A percentile compares a stretch with the other conserved stretches of the same genome.
phyloP scores from a whole-genome alignment of 2,113 vertebrate species.

The Thinocorus orbignyianus region DNA sequence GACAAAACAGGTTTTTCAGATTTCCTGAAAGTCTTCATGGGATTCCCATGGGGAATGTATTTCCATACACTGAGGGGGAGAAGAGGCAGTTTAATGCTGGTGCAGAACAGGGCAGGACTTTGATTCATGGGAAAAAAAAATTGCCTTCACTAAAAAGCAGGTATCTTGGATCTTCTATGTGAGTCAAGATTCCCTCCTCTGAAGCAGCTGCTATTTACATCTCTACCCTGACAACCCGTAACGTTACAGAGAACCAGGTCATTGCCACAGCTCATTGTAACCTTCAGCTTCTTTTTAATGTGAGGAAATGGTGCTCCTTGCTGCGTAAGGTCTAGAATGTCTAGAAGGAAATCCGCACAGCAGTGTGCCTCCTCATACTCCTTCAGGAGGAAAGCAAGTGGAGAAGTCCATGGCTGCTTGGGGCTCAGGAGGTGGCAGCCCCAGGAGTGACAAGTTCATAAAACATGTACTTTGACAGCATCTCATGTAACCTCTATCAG shows the following conservation, averaged over 20 bases:
- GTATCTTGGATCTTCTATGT: neutral
- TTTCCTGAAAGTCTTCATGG: neutral
- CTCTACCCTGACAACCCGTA: neutral
- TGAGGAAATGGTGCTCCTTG: neutral
- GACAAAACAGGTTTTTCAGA: neutral
- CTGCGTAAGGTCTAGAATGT: neutral
- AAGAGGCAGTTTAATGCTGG: neutral
- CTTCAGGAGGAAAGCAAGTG: neutral
- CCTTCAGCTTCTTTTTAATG: neutral
- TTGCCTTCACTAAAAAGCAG: neutral
- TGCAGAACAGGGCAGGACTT: neutral
- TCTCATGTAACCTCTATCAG: neutral
- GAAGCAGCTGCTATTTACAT: neutral
- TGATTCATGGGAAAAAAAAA: neutral
- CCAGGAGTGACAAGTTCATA: neutral
- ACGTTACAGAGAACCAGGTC: neutral
- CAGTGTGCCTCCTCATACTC: neutral
- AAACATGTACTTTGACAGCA: neutral
- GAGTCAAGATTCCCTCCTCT: neutral
- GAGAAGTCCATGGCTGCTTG: accelerated
- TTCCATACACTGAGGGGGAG: neutral
- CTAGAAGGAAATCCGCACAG: neutral
- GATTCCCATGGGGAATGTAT: neutral
- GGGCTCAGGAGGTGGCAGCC: neutral
- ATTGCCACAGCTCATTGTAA: neutral